phyloP scores from a whole-genome alignment of 2,797 vertebrate genomes.

The Labeo calbasu region DNA sequence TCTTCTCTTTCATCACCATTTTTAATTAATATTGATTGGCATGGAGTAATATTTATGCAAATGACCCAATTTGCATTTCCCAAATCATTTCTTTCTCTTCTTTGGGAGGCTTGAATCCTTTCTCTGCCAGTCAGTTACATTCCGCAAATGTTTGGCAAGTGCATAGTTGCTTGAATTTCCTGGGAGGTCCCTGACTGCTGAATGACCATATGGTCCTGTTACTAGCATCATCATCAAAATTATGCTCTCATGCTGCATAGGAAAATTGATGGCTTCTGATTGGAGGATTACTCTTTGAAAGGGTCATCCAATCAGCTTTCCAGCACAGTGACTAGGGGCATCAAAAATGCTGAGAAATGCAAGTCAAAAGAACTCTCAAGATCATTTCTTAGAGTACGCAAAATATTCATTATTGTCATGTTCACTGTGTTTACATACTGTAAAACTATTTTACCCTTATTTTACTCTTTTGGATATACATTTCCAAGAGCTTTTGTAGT shows the following conservation, averaged over 20 bases:
- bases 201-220: conserved; percentile 54
- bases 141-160: conserved; percentile 43
- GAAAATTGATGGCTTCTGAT: conserved; percentile 44
- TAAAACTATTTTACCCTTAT: neutral
- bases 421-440: neutral
- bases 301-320: conserved; percentile 20
- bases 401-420: neutral
- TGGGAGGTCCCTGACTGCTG: conserved; percentile 44
- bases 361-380: neutral
- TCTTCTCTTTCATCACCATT: conserved; percentile 23
- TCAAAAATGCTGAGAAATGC: conserved; percentile 6
- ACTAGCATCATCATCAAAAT: conserved; percentile 47
- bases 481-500: neutral
- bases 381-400: neutral
- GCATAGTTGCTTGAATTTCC: conserved; percentile 45
- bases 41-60: conserved; percentile 42
- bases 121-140: conserved; percentile 23
- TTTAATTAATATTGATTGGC: conserved; percentile 43
- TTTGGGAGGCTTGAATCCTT: conserved; percentile 23
- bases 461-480: neutral
- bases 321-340: neutral
- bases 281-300: conserved; percentile 47
- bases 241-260: conserved; percentile 33
- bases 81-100: conserved; percentile 11
- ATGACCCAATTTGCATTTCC: conserved; percentile 31